phyloP scores from a whole-genome alignment of 2,888 invertebrate genomes.

The Drosophila bunnanda region DNA sequence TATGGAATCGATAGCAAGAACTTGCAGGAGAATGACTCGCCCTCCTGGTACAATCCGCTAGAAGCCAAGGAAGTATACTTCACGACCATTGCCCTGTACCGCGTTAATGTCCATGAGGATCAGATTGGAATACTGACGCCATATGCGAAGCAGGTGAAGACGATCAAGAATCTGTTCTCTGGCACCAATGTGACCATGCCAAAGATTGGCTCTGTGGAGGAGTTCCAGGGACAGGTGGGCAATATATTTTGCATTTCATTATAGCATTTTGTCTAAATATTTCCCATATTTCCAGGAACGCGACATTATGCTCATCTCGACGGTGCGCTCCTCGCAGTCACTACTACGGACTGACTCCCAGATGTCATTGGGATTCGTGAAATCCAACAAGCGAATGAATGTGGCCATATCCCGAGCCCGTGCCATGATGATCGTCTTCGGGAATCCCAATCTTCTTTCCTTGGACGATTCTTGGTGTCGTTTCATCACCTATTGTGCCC shows the following conservation, averaged over 20 bases:
- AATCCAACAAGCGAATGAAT: constrained; percentile 92
- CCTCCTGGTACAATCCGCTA: constrained; percentile 95
- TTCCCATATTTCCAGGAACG: constrained; percentile 75
- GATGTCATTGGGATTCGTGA: constrained; percentile 89
- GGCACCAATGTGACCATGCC: constrained; percentile 86
- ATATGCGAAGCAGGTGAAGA: constrained; percentile 93
- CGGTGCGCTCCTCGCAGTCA: constrained; percentile 86
- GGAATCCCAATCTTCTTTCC: constrained; percentile 91
- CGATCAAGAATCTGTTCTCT: constrained; percentile 81
- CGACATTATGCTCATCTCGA: constrained; percentile 89
- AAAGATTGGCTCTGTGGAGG: constrained; percentile 93
- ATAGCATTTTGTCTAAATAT: not conserved
- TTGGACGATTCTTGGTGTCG: constrained; percentile 89
- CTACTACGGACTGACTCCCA: constrained; percentile 85
- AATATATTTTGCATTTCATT: not conserved
- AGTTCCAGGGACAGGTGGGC: constrained; percentile 93
- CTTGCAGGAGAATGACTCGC: constrained; percentile 90
- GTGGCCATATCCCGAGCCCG: constrained; percentile 94
- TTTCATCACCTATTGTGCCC: constrained; percentile 87
- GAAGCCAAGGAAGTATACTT: constrained; percentile 87
- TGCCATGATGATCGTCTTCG: constrained; percentile 91
- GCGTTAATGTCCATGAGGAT: constrained; percentile 86
- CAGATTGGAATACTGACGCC: constrained; percentile 95
- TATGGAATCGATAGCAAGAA: constrained; percentile 90
- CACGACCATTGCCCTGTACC: constrained; percentile 88